A percentile compares a stretch with the other conserved stretches of the same genome.
phyloP scores from a whole-genome alignment of 2,113 vertebrate species.

The Pelmatolapia mariae region DNA sequence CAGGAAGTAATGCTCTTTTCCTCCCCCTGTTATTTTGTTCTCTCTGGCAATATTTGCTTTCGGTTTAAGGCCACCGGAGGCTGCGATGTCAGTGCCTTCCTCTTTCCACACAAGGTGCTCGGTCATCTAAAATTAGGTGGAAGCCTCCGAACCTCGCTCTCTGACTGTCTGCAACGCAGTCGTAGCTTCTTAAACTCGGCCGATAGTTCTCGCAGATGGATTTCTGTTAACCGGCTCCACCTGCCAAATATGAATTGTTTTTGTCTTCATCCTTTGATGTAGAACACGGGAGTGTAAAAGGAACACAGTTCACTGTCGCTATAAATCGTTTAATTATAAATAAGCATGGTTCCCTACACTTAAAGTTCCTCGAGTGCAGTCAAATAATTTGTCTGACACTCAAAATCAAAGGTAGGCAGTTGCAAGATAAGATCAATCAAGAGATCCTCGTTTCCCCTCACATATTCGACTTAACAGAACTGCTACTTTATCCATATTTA shows the following conservation, averaged over 20 bases:
- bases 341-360: neutral
- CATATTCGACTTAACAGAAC: neutral
- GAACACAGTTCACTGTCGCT: neutral
- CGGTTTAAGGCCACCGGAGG: neutral
- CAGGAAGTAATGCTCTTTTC: conserved; percentile 19
- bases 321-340: neutral
- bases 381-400: conserved; percentile 1
- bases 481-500: conserved; percentile 34
- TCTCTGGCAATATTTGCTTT: neutral
- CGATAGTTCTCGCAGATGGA: neutral
- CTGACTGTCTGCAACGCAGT: neutral
- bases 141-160: neutral
- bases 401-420: conserved; percentile 1
- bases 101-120: neutral
- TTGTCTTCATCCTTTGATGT: neutral
- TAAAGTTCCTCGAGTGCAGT: neutral
- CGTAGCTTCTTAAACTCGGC: neutral
- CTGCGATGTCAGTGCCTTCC: neutral
- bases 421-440: conserved; percentile 11
- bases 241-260: neutral
- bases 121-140: neutral
- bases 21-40: neutral
- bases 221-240: neutral
- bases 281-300: neutral
- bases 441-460: neutral